These are phyloP conservation scores for Fistularia commersonii DNA, from an alignment of 2,797 vertebrate genomes.

Conservation along the genomic window DNA sequence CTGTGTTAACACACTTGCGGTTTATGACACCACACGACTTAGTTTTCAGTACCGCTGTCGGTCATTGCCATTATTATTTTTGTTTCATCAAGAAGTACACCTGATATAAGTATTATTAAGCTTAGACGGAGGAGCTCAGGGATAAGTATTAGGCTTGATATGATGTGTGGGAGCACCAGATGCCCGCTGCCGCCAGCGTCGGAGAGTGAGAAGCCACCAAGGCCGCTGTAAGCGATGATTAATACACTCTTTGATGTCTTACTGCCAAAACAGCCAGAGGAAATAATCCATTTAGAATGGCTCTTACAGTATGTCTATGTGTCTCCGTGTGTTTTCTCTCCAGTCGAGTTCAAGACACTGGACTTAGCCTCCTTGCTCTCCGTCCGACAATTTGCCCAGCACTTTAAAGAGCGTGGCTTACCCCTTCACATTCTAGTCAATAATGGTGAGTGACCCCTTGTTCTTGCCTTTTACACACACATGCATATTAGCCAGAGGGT, in stretches of 20 bases:
- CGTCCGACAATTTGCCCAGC: slow-evolving; percentile 76
- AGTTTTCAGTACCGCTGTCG: slow-evolving; percentile 8
- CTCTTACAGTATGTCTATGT: slow-evolving; percentile 21
- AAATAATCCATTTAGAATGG: slow-evolving; percentile 60
- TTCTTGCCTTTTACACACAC: neutral
- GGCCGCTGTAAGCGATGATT: slow-evolving; percentile 46
- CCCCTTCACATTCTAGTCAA: slow-evolving; percentile 86
- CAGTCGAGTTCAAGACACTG: slow-evolving; percentile 85
- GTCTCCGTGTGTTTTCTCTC: slow-evolving; percentile 33
- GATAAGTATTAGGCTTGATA: slow-evolving; percentile 38
- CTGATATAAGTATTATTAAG: slow-evolving; percentile 31
- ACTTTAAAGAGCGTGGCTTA: slow-evolving; percentile 75
- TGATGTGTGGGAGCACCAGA: slow-evolving; percentile 27
- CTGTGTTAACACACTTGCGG: no score
- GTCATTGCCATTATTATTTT: slow-evolving; percentile 15
- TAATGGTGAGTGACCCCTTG: slow-evolving; percentile 80
- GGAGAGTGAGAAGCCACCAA: slow-evolving; percentile 20
- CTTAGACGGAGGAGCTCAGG: slow-evolving; percentile 36
- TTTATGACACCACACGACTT: slow-evolving; percentile 1
- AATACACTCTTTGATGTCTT: slow-evolving; percentile 64
- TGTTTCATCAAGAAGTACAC: slow-evolving; percentile 37
- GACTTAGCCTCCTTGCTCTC: slow-evolving; percentile 85
- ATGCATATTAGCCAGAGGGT: no score
- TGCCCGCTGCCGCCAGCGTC: slow-evolving; percentile 14
- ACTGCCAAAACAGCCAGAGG: slow-evolving; percentile 33